Evolutionary conservation across 2,888 invertebrate genomes (phyloP).

Genomic region (Sipha maydis): DNA sequence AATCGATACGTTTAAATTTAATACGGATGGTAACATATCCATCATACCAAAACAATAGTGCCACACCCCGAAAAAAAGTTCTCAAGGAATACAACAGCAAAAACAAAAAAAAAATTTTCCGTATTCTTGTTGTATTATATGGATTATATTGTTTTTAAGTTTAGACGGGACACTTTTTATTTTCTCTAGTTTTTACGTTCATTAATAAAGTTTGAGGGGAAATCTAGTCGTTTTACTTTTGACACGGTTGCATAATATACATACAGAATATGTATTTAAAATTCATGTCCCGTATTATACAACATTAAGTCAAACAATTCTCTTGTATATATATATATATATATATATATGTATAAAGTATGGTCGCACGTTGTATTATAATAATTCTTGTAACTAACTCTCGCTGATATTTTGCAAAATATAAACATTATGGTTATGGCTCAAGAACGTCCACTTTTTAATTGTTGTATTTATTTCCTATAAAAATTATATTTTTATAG

Average conservation of each 20-base stretch:
- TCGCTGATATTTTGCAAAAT: background rate
- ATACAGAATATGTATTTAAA: background rate
- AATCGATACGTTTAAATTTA: too few species aligned
- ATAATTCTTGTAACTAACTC: background rate
- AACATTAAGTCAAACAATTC: background rate
- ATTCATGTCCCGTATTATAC: constrained; percentile 25
- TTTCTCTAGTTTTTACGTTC: background rate
- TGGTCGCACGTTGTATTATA: constrained; percentile 11
- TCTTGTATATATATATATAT: background rate
- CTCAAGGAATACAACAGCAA: too few species aligned
- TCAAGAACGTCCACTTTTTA: background rate
- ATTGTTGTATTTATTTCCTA: background rate
- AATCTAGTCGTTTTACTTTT: constrained; percentile 19
- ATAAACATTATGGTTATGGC: background rate
- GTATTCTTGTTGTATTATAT: background rate
- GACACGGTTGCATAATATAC: background rate
- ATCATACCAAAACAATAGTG: too few species aligned
- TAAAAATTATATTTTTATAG: too few species aligned
- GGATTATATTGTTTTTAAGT: background rate
- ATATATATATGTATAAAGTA: too few species aligned
- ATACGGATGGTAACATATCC: too few species aligned
- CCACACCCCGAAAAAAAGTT: too few species aligned
- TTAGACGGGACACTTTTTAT: background rate
- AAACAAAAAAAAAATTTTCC: too few species aligned
- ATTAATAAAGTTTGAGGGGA: constrained; percentile 30